phyloP scores from a whole-genome alignment of 2,888 invertebrate genomes.

The Dolomedes plantarius region DNA sequence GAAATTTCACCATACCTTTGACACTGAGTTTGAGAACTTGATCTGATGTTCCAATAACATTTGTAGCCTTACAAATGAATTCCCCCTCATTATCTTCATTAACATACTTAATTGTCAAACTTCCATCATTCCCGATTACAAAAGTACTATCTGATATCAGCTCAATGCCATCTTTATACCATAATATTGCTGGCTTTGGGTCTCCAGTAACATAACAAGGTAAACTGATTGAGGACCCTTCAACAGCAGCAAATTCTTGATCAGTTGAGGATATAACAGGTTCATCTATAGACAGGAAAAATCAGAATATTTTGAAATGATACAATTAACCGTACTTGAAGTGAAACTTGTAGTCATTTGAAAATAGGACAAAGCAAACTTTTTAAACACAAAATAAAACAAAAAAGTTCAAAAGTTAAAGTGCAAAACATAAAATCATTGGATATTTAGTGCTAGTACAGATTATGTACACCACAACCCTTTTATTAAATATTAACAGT shows the following conservation, averaged over 20 bases:
- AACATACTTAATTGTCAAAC: conserved; percentile 33
- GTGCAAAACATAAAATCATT: too few relatives aligned
- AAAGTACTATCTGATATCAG: conserved; percentile 29
- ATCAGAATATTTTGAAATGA: neutral
- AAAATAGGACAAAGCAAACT: too few relatives aligned
- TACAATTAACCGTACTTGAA: too few relatives aligned
- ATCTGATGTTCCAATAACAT: conserved; percentile 76
- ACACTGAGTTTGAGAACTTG: conserved; percentile 45
- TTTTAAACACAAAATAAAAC: neutral
- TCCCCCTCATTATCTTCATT: conserved; percentile 75
- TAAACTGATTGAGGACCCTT: conserved; percentile 73
- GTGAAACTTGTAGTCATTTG: too few relatives aligned
- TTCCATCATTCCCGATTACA: conserved; percentile 27
- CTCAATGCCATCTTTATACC: conserved; percentile 75
- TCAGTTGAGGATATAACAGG: conserved; percentile 40
- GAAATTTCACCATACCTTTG: too few relatives aligned
- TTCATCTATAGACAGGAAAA: conserved; percentile 23
- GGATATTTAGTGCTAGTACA: too few relatives aligned
- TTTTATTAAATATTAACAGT: too few relatives aligned
- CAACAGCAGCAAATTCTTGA: conserved; percentile 42
- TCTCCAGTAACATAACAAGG: conserved; percentile 78
- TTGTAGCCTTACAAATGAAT: conserved; percentile 78
- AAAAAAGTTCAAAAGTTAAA: too few relatives aligned
- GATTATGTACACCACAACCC: too few relatives aligned
- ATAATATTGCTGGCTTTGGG: conserved; percentile 77